Base-by-base conservation (phyloP, 2,888 invertebrate species). In the Phrixothrix hirtus region DNA sequence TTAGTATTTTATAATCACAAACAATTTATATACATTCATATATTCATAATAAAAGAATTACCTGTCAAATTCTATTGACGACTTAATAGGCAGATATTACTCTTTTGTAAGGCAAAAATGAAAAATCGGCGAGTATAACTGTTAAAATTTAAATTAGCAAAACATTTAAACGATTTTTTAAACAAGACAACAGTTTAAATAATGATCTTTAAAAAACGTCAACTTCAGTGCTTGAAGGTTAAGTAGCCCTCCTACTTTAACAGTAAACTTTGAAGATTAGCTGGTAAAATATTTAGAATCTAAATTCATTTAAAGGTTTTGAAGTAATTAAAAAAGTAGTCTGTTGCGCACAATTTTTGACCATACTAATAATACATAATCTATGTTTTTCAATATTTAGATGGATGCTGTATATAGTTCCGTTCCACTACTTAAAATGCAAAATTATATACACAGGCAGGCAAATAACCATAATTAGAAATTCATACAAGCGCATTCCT, bases 231-330 rank as follows among this genome's bases (percentile, higher is more conserved):
- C 47, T 53, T 53, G 47, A 42, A 59, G 59, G 56, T 57, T 59
- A 59, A 49, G 43, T 44, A 48, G 41, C 50, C 58, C 58, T 49
- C 58, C 54, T 46, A 54, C 38, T 46, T n/a, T 57, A 57, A 57
- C 57, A 59, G 57, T 59, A 59, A 59, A 59, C 48, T 42, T 41
- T 15, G 21, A 15, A 26, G 21, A 17, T 17, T n/a, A n/a, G 31
- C 32, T 37, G 27, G 34, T 31, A 37, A 46, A 46, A 12, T 31
- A 37, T 46, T 39, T 47, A 39, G 21, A 47, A 34, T 35, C 11
- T 15, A 27, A 38, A 46, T 38, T 38, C 25, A 25, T 37, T 26
- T 32, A 21, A 43, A 43, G 38, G 15, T 12, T 12, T 37, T 32
- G 1, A 17, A 11, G 26, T 38, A 46, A 38, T 38, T 46, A 38